Evolutionary conservation across 1,140 invertebrate genomes (phyloP), one percentile per base, ranked within the genome.

Genomic region (Sycophila sp.): DNA sequence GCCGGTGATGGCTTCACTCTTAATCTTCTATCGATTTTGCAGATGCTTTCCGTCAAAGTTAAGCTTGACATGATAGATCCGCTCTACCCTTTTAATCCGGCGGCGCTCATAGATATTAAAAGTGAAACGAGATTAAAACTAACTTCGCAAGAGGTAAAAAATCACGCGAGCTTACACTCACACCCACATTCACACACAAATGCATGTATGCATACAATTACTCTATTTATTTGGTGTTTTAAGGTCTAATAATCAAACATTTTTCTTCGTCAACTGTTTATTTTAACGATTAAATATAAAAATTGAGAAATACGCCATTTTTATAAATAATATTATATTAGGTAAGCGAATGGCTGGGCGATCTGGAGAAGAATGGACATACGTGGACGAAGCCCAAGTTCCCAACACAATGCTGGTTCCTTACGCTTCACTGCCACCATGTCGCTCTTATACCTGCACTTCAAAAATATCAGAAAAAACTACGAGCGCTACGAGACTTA

Each of bases 361-460:
- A 89, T 49, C 84, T 93, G 13, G 86, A 88, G 70, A 86, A 30
- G 86, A 34, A 80, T 75, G 17, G 70, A 0, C 88, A 90, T 77
- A 84, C 85, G 49, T 94, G 92, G 91, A 88, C 89, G 40, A 92
- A 94, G 62, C 88, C 92, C 0, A 98, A 97, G 79, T 99, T 99
- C 85, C 92, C 94, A 28, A 98, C 97, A 0, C 94, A 98, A 75
- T 98, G 97, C 81, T 99, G 97, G 94, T 98, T 98, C 84, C 86
- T 99, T 30, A 98, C 97, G 0, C 87, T 99, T 13, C 94, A 97
- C 81, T 94, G 93, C 80, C 96, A 98, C 86, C 96, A 98, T 81
- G 88, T 99, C 42, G 92, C 94, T 26, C 88, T 98, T 28, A 87
- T 98, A 71, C 96, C 97, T 3, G 92, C 94, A 2, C 88, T 96